Conservation (phyloP, 2,888 invertebrate species). For the Trichopoda pennipes region DNA sequence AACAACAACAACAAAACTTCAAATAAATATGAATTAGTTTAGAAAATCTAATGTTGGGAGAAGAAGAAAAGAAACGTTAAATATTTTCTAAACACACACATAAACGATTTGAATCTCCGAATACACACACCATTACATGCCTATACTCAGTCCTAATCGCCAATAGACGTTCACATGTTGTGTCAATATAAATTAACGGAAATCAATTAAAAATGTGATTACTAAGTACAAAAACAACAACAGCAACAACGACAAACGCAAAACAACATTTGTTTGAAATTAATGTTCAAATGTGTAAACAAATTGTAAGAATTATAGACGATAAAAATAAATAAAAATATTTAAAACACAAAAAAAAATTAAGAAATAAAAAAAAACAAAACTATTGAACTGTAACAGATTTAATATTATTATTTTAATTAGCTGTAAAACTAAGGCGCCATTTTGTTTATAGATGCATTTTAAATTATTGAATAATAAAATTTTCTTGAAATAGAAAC, state of each 20-base stretch:
- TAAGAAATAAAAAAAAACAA: conserved; percentile 6
- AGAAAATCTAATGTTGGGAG: conserved; percentile 28
- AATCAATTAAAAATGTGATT: conserved; percentile 68
- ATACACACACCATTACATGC: background rate
- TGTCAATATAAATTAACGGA: conserved; percentile 79
- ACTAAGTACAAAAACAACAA: conserved; percentile 35
- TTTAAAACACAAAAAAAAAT: background rate
- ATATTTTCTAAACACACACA: background rate
- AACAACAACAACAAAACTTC: conserved; percentile 4
- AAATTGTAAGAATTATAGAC: background rate
- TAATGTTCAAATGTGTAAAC: conserved; percentile 27
- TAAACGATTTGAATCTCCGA: too few relatives aligned
- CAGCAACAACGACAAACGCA: background rate
- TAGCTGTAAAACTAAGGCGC: background rate
- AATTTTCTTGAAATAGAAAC: too few relatives aligned
- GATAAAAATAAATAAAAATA: background rate
- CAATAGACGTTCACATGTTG: conserved; percentile 33
- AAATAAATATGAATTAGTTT: conserved; percentile 48
- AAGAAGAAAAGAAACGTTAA: conserved; percentile 26
- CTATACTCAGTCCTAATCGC: background rate
- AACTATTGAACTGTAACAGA: conserved; percentile 31
- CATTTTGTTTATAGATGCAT: background rate
- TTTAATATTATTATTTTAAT: background rate
- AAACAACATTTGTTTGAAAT: conserved; percentile 24
- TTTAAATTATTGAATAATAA: background rate